phyloP scores from a whole-genome alignment of 1,140 invertebrate species.

The Rhopalosiphum maidis region DNA sequence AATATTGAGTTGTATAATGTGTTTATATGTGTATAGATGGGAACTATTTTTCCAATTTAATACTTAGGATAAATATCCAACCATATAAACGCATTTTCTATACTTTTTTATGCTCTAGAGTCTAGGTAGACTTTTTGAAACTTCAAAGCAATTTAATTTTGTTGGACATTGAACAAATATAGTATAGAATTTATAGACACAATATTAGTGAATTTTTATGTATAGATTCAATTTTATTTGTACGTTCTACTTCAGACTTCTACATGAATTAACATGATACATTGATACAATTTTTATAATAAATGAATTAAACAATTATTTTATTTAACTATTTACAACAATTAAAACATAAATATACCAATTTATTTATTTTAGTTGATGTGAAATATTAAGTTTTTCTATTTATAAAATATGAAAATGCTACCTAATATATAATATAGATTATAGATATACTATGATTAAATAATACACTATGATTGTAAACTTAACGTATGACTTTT shows the following conservation, averaged over 20 bases:
- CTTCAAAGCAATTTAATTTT: not conserved
- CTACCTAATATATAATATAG: not conserved
- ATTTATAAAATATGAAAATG: not conserved
- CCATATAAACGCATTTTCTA: not conserved
- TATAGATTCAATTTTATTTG: not conserved
- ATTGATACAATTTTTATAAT: not conserved
- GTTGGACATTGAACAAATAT: not conserved
- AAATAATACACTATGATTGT: not conserved
- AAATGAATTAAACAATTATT: not conserved
- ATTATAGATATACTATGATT: no score
- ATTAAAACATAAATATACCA: not conserved
- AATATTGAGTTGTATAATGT: constrained; percentile 11
- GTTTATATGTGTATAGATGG: not conserved
- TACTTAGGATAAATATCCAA: not conserved
- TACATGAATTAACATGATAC: not conserved
- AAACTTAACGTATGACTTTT: not conserved
- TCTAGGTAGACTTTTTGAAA: not conserved
- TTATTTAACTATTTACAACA: not conserved
- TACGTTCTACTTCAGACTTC: not conserved
- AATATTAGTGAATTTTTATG: not conserved
- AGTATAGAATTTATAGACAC: not conserved
- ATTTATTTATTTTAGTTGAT: not conserved
- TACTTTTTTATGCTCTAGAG: not conserved
- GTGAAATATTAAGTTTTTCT: not conserved
- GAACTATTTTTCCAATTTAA: constrained; percentile 12